A percentile compares a stretch with the other conserved stretches of the same genome.
phyloP scores from a whole-genome alignment of 1,140 invertebrate species.

The Hormaphis cornu region DNA sequence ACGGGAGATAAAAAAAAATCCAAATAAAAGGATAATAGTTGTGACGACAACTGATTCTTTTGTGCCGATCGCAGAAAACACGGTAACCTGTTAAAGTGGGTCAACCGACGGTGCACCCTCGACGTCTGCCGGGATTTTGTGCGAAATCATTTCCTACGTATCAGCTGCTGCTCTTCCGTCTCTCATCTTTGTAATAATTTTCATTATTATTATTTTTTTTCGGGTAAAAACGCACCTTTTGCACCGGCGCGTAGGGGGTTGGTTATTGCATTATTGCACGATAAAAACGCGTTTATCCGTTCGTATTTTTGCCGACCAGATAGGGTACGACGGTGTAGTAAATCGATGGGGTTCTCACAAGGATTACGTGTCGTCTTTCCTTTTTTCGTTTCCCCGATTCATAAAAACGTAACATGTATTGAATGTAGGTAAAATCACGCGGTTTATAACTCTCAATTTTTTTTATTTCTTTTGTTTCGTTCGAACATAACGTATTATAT shows the following conservation, averaged over 20 bases:
- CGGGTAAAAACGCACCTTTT: constrained; percentile 12
- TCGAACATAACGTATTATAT: too few relatives aligned
- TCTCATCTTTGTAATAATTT: background rate
- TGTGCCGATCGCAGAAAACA: constrained; percentile 16
- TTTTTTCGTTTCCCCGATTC: background rate
- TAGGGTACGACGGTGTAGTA: too few relatives aligned
- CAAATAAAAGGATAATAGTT: constrained; percentile 18
- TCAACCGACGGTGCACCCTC: constrained; percentile 21
- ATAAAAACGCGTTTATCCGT: constrained; percentile 15
- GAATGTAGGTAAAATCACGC: too few relatives aligned
- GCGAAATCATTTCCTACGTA: constrained; percentile 29
- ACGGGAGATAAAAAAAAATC: background rate
- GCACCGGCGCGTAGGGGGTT: too few relatives aligned
- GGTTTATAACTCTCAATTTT: too few relatives aligned
- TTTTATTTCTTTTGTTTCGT: too few relatives aligned
- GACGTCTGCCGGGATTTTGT: constrained; percentile 20
- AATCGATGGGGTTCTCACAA: constrained; percentile 28
- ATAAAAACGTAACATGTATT: background rate
- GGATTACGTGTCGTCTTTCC: constrained; percentile 3
- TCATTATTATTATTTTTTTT: background rate
- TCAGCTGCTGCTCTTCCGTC: constrained; percentile 14
- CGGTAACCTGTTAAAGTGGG: constrained; percentile 31
- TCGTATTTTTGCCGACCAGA: constrained; percentile 16
- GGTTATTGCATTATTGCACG: too few relatives aligned
- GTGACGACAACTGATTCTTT: constrained; percentile 15